Evolutionary conservation across 1,140 invertebrate genomes (phyloP).

Genomic region (Sitodiplosis mosellana): DNA sequence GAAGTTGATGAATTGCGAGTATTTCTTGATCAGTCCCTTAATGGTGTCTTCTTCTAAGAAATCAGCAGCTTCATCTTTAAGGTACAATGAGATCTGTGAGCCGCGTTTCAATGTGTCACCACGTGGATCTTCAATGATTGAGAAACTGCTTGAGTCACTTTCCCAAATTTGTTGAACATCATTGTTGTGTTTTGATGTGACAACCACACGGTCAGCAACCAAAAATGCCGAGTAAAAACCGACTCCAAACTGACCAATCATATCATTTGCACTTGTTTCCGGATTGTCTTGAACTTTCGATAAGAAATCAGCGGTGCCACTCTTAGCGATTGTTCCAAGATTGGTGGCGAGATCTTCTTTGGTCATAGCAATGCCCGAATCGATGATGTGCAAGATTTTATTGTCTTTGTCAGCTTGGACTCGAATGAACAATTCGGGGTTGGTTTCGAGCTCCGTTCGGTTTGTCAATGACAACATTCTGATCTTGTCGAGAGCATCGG

Average conservation of each 20-base stretch:
- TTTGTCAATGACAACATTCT: conserved; percentile 82
- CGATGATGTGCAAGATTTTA: conserved; percentile 83
- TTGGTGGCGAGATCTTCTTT: conserved; percentile 88
- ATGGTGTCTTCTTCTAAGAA: conserved; percentile 87
- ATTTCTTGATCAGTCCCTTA: conserved; percentile 83
- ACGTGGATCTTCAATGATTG: conserved; percentile 82
- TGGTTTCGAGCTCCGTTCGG: conserved; percentile 52
- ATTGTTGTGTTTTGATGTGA: conserved; percentile 90
- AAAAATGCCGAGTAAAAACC: conserved; percentile 97
- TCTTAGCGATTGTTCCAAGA: conserved; percentile 97
- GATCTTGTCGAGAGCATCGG: conserved; percentile 91
- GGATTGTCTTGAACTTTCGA: conserved; percentile 67
- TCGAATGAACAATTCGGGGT: conserved; percentile 71
- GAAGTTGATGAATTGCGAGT: conserved; percentile 99
- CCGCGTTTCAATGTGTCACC: conserved; percentile 80
- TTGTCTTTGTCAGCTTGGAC: conserved; percentile 97
- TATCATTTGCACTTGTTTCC: conserved; percentile 40
- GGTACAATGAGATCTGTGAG: conserved; percentile 61
- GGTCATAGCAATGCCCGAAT: conserved; percentile 98
- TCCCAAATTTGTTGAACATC: conserved; percentile 98
- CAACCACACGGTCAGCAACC: conserved; percentile 75
- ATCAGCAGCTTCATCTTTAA: conserved; percentile 95
- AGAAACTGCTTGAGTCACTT: conserved; percentile 78
- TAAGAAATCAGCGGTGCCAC: conserved; percentile 96
- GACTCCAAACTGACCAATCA: conserved; percentile 94